Percentiles rank a stretch among this genome's conserved stretches.
Evolutionary conservation across 1,140 invertebrate species (phyloP).

Genomic region (Drosophila simulans): DNA sequence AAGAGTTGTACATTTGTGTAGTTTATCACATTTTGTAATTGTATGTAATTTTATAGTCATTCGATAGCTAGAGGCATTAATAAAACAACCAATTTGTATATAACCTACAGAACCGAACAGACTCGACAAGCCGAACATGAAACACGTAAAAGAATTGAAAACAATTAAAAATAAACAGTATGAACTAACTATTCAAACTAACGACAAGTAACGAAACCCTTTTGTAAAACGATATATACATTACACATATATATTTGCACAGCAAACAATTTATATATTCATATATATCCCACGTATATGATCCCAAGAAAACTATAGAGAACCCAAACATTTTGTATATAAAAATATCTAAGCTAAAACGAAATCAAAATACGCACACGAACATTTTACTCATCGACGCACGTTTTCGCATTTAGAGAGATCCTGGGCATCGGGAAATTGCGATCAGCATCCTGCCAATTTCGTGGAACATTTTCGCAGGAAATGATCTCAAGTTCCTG

Average conservation of each 20-base stretch:
- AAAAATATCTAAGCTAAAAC: constrained; percentile 63
- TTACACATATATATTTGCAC: constrained; percentile 82
- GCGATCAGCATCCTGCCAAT: constrained; percentile 27
- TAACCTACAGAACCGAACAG: constrained; percentile 41
- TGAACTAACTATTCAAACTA: constrained; percentile 52
- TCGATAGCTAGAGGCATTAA: constrained; percentile 58
- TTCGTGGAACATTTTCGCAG: constrained; percentile 73
- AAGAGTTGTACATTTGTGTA: constrained; percentile 70
- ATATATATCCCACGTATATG: constrained; percentile 57
- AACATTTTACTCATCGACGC: constrained; percentile 60
- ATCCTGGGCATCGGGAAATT: background rate
- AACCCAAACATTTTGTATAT: constrained; percentile 76
- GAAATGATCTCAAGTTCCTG: background rate
- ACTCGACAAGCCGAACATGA: constrained; percentile 62
- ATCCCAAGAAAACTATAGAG: constrained; percentile 52
- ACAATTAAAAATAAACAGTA: constrained; percentile 24
- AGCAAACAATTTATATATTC: constrained; percentile 76
- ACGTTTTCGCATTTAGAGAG: constrained; percentile 7
- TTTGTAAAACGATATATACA: constrained; percentile 81
- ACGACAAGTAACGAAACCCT: constrained; percentile 76
- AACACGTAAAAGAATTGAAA: constrained; percentile 39
- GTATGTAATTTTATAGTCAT: constrained; percentile 48
- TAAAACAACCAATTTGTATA: constrained; percentile 53
- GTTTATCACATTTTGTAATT: constrained; percentile 59
- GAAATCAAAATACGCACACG: constrained; percentile 73